Evolutionary conservation across 2,797 vertebrate genomes (phyloP).

Genomic region (Buphagus erythrorhynchus): DNA sequence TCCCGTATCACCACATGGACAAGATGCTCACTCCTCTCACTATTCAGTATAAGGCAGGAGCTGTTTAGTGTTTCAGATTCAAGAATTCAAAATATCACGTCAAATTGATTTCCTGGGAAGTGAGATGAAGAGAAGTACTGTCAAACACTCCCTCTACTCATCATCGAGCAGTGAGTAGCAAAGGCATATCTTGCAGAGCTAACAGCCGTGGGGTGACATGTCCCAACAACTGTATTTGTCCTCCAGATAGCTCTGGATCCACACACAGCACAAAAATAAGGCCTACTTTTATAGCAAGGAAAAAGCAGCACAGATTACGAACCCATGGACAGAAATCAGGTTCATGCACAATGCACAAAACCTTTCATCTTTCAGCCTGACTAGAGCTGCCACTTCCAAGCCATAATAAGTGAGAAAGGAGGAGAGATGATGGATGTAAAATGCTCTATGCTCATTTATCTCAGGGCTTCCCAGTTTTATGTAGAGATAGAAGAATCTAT

Average conservation of each 20-base stretch:
- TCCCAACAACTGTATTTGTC: neutral
- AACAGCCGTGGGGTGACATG: neutral
- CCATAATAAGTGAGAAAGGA: neutral
- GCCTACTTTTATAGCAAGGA: neutral
- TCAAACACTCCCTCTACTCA: neutral
- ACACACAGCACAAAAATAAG: neutral
- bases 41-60: neutral
- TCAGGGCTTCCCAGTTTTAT: neutral
- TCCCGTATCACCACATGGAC: rapidly evolving
- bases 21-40: neutral
- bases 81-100: slow-evolving; percentile 1
- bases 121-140: neutral
- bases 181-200: neutral
- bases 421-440: neutral
- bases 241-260: neutral
- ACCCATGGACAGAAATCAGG: neutral
- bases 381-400: neutral
- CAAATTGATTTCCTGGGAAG: neutral
- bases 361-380: neutral
- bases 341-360: neutral
- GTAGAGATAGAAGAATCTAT: neutral
- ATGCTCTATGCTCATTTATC: neutral
- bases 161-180: neutral
- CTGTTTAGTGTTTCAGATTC: neutral
- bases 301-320: neutral